Evolutionary conservation across 1,140 invertebrate species (phyloP), one percentile per base, ranked within the genome.

Genomic region (Helicoverpa armigera): DNA sequence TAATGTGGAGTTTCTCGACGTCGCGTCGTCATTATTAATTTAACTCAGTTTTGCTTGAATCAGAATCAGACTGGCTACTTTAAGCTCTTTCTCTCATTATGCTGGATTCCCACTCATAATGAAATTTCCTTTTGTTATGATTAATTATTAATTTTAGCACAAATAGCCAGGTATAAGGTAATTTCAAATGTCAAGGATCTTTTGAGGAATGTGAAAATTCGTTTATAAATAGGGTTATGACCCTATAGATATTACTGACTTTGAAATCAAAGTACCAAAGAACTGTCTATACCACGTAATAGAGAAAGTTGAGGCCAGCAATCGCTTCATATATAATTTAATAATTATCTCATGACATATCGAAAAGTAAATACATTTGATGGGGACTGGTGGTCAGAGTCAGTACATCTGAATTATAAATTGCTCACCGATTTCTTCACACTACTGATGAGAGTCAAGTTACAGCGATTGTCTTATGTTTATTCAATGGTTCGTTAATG

Each of bases 71-170:
- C 48, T 18, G 67, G 50, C 50, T 70, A 70, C 63, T 67, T 67
- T 70, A 54, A 70, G 50, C 50, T 54, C 67, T 70, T 70, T 70
- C n/a, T 35, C 63, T 67, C 63, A 67, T 67, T 67, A 67, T 50
- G 35, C 43, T 23, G 18, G 43, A 67, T 50, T 67, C 63, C 3
- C 63, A 18, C 63, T 67, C 63, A 50, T 67, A 67, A 67, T 50
- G 35, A 67, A 67, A 14, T 67, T 67, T 35, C 35, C 43, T 12
- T 67, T 67, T 67, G 63, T 67, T 67, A 35, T 67, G 35, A 67
- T 50, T 50, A 48, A 67, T 67, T 67, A 67, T 9, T 67, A 50
- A 67, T 50, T 50, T 67, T 67, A 58, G 12, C 29, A 2, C 48
- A 4, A 67, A 12, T 67, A 16, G 9, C 4, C 35, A 35, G 35